These are phyloP conservation scores for Protaetia brevitarsis DNA, from an alignment of 1,140 invertebrate species.

Conservation along the genomic window DNA sequence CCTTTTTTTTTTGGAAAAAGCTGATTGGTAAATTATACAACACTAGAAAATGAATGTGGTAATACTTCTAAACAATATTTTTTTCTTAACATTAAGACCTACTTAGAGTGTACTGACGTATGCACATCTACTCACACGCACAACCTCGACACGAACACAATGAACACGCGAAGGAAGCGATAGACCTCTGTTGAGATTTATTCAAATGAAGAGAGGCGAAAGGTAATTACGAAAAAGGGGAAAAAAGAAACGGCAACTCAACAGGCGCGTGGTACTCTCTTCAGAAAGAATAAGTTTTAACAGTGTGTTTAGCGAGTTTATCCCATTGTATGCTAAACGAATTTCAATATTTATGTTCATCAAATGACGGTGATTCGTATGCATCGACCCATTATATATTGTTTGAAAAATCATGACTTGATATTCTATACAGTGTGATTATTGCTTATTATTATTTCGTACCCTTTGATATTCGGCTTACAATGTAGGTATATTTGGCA, in stretches of 20 bases:
- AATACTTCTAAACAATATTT: no score
- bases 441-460: constrained; percentile 6
- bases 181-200: neutral
- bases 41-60: no score
- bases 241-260: neutral
- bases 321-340: constrained; percentile 15
- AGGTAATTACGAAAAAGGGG: neutral
- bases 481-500: no score
- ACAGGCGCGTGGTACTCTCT: constrained; percentile 1
- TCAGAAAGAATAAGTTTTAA: neutral
- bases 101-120: no score
- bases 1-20: no score
- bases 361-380: constrained; percentile 5
- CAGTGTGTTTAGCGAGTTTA: constrained; percentile 14
- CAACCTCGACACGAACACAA: neutral
- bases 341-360: constrained; percentile 13
- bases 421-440: neutral
- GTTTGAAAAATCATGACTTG: constrained; percentile 15
- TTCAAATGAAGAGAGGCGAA: neutral
- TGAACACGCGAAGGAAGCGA: neutral
- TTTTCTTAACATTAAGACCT: constrained; percentile 15
- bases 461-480: neutral
- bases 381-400: constrained; percentile 14
- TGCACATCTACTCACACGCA: neutral
- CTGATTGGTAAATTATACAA: no score